Evolutionary conservation across 30 jellyfish, hydroid and myxozoan species (phyloP).

Genomic region (Aurelia sp.): DNA sequence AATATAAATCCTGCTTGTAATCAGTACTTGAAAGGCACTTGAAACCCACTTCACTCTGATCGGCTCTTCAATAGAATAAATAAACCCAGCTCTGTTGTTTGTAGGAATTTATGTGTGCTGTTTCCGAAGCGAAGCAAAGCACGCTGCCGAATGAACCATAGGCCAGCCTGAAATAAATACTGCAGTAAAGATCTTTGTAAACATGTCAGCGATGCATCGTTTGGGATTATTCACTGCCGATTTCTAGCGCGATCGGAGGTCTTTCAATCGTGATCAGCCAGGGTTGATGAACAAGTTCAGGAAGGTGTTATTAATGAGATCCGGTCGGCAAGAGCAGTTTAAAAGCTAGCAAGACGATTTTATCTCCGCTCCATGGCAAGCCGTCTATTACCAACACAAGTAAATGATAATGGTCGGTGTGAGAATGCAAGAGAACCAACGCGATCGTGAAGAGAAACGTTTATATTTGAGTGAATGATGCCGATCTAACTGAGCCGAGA

Average conservation of each 20-base stretch:
- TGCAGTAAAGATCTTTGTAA: too few species aligned
- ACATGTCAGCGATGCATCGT: too few species aligned
- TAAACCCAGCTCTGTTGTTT: conserved; percentile 49
- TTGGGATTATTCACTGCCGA: too few species aligned
- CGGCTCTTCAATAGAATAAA: conserved; percentile 51
- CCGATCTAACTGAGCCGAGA: conserved; percentile 2
- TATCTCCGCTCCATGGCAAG: conserved; percentile 57
- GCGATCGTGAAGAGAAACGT: conserved; percentile 39
- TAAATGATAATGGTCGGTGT: conserved; percentile 62
- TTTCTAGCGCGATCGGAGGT: neutral
- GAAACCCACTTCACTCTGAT: conserved; percentile 26
- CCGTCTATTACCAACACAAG: conserved; percentile 48
- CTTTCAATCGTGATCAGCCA: conserved; percentile 39
- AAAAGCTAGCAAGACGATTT: conserved; percentile 43
- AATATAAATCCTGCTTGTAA: neutral
- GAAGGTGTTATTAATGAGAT: conserved; percentile 50
- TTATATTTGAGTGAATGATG: conserved; percentile 16
- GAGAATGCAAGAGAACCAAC: conserved; percentile 54
- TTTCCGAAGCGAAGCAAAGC: conserved; percentile 22
- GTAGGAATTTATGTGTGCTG: conserved; percentile 45
- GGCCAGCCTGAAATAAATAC: conserved; percentile 18
- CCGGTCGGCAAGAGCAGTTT: conserved; percentile 59
- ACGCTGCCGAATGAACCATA: conserved; percentile 9
- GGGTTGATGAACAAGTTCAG: conserved; percentile 43
- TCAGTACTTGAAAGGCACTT: conserved; percentile 9